Base-by-base conservation (phyloP, 2,113 vertebrate species). In the Coregonus clupeaformis region DNA sequence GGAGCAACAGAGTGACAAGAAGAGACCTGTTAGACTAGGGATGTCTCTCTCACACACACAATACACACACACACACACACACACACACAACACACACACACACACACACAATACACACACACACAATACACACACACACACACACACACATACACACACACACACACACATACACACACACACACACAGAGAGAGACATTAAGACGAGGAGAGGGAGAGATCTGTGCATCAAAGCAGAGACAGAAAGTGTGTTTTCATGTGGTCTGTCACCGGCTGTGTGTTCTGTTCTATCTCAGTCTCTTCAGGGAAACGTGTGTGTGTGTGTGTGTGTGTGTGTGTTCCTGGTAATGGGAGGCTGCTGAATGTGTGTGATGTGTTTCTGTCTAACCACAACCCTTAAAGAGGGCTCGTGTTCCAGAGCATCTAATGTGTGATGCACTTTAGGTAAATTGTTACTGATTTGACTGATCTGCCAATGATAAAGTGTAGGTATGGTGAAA, bases 241-340 rank as follows among this genome's bases (percentile, higher is more conserved):
- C 3, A 18, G 12, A 36, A 2, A 36, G 27, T 14, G 14, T 49
- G 80, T 83, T 78, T 74, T 64, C 24, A 74, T 87, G 88, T 59
- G 88, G 89, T 87, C 47, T 68, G 30, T 64, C 20, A 27, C n/a
- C 3, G 62, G 5, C 13, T 55, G 52, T 25, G 80, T 87, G 81
- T 85, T 74, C 77, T 82, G 47, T 5, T 76, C 77, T 80, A 80
- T 87, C 74, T 55, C 30, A 45, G 84, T 81, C 81, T 87, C 80
- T 91, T 91, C 90, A 90, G 76, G 84, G 90, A 91, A 91, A 83
- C 85, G 77, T 77, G 68, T 52, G 68, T 65, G 72, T 77, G 71
- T 69, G 68, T 27, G 59, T 30, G 42, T 18, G 20, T 68, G 22
- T 84, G 75, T 83, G 76, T 68, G 65, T 70, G 75, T 91, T 90